Base-by-base conservation (phyloP, 1,140 invertebrate genomes). In the Homarus americanus region DNA sequence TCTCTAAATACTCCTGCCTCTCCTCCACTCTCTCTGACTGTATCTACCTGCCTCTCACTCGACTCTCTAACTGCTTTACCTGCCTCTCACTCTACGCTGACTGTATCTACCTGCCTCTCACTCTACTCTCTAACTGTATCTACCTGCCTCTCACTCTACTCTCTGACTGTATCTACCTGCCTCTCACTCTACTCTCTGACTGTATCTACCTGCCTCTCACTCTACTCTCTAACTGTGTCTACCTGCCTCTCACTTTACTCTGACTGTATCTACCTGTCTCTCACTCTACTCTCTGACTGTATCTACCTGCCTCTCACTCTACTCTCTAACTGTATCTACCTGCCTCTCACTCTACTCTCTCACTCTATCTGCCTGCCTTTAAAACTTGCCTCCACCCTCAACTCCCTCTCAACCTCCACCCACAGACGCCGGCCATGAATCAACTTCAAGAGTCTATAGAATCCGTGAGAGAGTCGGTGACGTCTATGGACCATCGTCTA, bases 401-500 rank as follows among this genome's bases (percentile, higher is more conserved):
- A 69, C 34, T 83, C 34, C 38, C 40, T 24, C 38, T 20, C 49
- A 10, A 36, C n/a, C 17, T 36, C 34, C 34, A 24, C 2, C 28
- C 3, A 32, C 82, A 91, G 88, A 79, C 24, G 2, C 80, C 80
- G 9, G 87, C 66, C 10, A n/a, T 90, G 5, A 76, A 58, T 24
- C 72, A 89, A 73, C 76, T 92, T 32, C 82, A 91, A 53, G 79
- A 93, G 38, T 85, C 80, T 12, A 78, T 93, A 32, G 90, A 93
- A n/a, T 58, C 44, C n/a, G 82, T 93, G 53, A 75, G 90, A 5
- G 92, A 92, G 24, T 88, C 84, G 17, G 86, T 93, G 38, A 82
- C 96, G 34, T 96, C 96, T 87, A 96, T 97, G 90, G 97, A 98
- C 93, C 95, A 96, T 72, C 97, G 97, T 93, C 94, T 97, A 75